phyloP scores from a whole-genome alignment of 2,113 vertebrate species.

The Nycticebus coucang region DNA sequence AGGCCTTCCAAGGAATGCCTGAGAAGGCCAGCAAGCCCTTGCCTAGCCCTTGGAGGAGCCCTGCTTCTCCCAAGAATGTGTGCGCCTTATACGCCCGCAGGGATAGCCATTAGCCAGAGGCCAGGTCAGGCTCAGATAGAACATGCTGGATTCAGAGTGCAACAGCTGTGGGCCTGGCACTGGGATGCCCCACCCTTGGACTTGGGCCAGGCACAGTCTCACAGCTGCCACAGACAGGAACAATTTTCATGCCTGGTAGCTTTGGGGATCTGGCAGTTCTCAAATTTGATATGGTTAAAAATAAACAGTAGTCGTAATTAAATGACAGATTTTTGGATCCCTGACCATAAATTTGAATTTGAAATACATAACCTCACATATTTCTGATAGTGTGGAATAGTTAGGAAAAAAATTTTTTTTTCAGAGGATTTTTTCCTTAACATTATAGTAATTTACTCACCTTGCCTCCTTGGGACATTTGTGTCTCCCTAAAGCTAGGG shows the following conservation, averaged over 20 bases:
- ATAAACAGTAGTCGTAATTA: neutral
- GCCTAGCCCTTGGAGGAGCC: neutral
- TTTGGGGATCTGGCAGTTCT: neutral
- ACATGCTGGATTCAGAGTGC: neutral
- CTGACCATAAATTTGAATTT: neutral
- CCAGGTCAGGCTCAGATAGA: neutral
- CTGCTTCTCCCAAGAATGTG: neutral
- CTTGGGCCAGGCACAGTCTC: neutral
- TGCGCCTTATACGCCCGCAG: no score
- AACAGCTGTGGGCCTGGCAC: rapidly evolving
- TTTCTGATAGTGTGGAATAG: neutral
- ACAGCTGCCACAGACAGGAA: neutral
- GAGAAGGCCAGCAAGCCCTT: neutral
- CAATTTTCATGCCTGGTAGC: neutral
- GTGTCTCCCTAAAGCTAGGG: neutral
- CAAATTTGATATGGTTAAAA: neutral
- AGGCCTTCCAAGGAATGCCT: neutral
- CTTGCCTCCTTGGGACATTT: neutral
- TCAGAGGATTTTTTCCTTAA: neutral
- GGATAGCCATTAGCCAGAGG: no score
- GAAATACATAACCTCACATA: neutral
- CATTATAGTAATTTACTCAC: neutral
- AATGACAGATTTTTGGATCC: neutral
- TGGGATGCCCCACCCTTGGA: neutral
- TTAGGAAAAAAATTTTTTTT: neutral